These are phyloP conservation scores for Deilephila elpenor DNA, from an alignment of 2,888 invertebrate genomes.

Conservation along the genomic window DNA sequence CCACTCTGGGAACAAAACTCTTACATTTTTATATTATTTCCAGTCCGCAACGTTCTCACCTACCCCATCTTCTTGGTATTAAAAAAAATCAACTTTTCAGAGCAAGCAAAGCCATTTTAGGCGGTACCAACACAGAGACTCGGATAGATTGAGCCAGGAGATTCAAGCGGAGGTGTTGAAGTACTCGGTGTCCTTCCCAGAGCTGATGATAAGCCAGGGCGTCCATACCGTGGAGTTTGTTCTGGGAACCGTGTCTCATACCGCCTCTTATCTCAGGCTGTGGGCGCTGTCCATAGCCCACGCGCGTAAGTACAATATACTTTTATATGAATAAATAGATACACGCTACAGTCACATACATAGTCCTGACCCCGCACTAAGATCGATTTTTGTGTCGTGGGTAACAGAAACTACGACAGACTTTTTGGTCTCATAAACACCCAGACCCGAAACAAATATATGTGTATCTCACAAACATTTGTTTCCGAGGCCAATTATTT, in stretches of 20 bases:
- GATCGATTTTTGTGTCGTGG: too few relatives aligned
- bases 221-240: constrained; percentile 96
- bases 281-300: constrained; percentile 96
- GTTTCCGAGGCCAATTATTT: too few relatives aligned
- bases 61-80: neutral
- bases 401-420: too few relatives aligned
- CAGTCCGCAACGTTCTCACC: neutral
- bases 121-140: constrained; percentile 41
- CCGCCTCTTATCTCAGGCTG: constrained; percentile 94
- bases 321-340: too few relatives aligned
- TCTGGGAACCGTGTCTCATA: constrained; percentile 94
- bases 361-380: too few relatives aligned
- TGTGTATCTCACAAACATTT: too few relatives aligned
- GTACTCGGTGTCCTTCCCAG: constrained; percentile 80
- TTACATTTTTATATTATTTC: neutral
- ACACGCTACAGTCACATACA: too few relatives aligned
- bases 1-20: too few relatives aligned
- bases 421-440: too few relatives aligned
- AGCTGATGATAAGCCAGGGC: constrained; percentile 91
- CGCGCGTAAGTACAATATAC: constrained; percentile 86
- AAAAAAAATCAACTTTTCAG: constrained; percentile 42
- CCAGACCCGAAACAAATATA: neutral
- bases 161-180: constrained; percentile 43
- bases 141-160: constrained; percentile 40
- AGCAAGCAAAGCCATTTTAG: constrained; percentile 43